phyloP scores from a whole-genome alignment of 2,797 vertebrate genomes.

The Periophthalmus magnuspinnatus region DNA sequence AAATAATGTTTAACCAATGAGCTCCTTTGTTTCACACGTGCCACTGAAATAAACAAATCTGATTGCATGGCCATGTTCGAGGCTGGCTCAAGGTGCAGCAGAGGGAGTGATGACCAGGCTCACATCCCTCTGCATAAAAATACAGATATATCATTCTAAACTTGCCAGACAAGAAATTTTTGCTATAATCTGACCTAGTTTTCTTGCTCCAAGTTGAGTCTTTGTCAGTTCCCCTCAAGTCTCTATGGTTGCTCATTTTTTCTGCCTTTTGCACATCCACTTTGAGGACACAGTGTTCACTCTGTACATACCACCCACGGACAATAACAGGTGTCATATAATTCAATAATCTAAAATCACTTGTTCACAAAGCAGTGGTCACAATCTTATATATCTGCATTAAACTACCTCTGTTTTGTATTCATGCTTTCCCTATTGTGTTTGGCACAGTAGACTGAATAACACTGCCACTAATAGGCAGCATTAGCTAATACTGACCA shows the following conservation, averaged over 20 bases:
- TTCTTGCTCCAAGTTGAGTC: neutral
- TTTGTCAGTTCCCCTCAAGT: neutral
- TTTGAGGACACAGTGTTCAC: neutral
- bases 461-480: neutral
- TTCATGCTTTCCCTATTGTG: no score
- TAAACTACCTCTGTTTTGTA: neutral
- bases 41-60: no score
- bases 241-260: neutral
- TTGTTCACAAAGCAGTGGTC: neutral
- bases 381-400: neutral
- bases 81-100: no score
- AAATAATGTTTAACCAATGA: no score
- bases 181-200: neutral
- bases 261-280: neutral
- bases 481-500: neutral
- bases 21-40: no score
- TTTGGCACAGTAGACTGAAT: no score
- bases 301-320: neutral
- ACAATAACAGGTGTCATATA: conserved; percentile 5
- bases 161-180: neutral
- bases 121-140: no score
- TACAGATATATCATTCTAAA: no score
- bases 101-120: no score
- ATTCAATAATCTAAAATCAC: conserved; percentile 1
- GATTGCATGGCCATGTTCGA: no score